Percentiles rank a stretch among this genome's conserved stretches.
These are phyloP conservation scores for Spizella passerina DNA, from an alignment of 2,797 vertebrate species.

Conservation along the genomic window DNA sequence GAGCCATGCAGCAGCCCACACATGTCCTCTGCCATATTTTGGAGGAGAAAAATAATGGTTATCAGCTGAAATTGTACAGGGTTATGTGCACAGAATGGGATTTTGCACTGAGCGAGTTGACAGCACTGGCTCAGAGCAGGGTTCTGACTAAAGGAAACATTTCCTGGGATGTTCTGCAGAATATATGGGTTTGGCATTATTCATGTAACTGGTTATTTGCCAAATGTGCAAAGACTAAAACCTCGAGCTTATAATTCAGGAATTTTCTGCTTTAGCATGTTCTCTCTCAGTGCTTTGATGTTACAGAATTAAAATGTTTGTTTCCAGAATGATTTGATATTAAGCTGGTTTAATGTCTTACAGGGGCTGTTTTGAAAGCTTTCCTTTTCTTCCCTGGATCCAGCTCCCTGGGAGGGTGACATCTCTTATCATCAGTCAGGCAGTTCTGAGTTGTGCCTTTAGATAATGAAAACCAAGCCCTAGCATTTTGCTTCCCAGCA, in stretches of 20 bases:
- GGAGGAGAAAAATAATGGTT: neutral
- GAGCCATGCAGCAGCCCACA: neutral
- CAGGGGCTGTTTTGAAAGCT: neutral
- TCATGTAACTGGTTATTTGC: neutral
- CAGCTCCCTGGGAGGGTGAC: neutral
- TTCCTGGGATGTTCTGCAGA: neutral
- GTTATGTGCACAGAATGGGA: neutral
- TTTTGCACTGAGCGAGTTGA: neutral
- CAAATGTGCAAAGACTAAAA: neutral
- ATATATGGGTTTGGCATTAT: neutral
- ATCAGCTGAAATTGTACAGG: neutral
- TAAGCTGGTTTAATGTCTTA: slow-evolving; percentile 25
- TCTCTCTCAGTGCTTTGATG: neutral
- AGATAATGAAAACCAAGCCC: neutral
- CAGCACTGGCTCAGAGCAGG: neutral
- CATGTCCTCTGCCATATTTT: neutral
- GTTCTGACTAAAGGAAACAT: neutral
- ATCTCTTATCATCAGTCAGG: neutral
- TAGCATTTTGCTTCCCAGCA: neutral
- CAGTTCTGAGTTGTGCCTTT: slow-evolving; percentile 1
- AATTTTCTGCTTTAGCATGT: slow-evolving; percentile 8
- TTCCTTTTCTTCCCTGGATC: neutral
- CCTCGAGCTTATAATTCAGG: neutral
- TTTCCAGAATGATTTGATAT: slow-evolving; percentile 10
- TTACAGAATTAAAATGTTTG: slow-evolving; percentile 15